phyloP scores from a whole-genome alignment of 2,797 vertebrate genomes.

The Carcharodon carcharias region DNA sequence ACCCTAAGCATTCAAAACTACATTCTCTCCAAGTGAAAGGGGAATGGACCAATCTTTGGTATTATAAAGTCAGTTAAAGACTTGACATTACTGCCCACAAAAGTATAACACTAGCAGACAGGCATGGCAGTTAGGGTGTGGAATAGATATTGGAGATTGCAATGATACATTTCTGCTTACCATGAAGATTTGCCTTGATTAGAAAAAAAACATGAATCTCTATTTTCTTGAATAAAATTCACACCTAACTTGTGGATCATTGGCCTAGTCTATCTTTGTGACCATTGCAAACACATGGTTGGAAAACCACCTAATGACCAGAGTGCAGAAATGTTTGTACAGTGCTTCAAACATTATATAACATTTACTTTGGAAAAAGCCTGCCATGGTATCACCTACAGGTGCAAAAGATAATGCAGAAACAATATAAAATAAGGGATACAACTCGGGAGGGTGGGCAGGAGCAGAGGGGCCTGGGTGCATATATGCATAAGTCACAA shows the following conservation, averaged over 20 bases:
- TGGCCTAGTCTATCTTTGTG: neutral
- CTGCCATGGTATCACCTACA: neutral
- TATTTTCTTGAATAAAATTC: neutral
- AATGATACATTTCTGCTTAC: neutral
- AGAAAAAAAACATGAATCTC: neutral
- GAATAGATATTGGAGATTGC: neutral
- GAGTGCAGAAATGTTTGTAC: neutral
- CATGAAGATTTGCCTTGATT: neutral
- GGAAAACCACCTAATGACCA: neutral
- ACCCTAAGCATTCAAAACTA: neutral
- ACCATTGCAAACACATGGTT: neutral
- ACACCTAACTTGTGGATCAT: neutral
- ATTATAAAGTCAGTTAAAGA: neutral
- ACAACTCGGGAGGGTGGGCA: no score
- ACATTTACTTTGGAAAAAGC: neutral
- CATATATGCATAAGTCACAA: no score
- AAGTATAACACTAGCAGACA: neutral
- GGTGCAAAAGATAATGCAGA: neutral
- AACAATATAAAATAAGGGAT: neutral
- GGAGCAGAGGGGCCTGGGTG: no score
- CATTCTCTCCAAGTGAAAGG: neutral
- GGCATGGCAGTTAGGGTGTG: neutral
- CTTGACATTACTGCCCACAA: neutral
- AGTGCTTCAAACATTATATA: neutral
- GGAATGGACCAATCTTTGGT: neutral